Percentiles rank a stretch among this genome's conserved stretches.
These are phyloP conservation scores for Sialia sialis DNA, from an alignment of 2,113 vertebrate genomes.

Conservation along the genomic window DNA sequence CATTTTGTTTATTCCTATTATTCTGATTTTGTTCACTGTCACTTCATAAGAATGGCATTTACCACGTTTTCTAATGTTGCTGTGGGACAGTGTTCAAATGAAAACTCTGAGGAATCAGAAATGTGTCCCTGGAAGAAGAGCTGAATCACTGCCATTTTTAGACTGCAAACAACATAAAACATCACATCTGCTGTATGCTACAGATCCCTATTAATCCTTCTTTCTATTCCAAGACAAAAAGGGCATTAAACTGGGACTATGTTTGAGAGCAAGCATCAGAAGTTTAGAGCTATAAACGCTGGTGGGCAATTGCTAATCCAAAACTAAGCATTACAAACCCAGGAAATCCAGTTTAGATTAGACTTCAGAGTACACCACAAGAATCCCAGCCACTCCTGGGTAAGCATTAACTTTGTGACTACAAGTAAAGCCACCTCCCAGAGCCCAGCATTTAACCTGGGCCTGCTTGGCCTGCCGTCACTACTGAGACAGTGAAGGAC, in stretches of 20 bases:
- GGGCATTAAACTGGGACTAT: not conserved
- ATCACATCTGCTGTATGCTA: not conserved
- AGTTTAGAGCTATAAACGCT: not conserved
- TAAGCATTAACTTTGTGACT: constrained; percentile 14
- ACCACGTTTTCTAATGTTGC: not conserved
- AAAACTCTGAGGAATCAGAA: not conserved
- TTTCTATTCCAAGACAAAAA: not conserved
- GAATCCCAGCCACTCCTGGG: not conserved
- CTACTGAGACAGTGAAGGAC: not conserved
- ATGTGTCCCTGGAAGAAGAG: not conserved
- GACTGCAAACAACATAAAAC: not conserved
- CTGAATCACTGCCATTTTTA: not conserved
- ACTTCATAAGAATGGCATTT: not conserved
- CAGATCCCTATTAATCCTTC: not conserved
- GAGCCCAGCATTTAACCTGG: not conserved
- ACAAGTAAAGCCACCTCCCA: not conserved
- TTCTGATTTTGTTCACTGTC: not conserved
- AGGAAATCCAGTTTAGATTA: constrained; percentile 25
- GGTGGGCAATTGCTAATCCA: not conserved
- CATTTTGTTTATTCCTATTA: not conserved
- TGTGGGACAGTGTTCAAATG: not conserved
- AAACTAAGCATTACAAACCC: not conserved
- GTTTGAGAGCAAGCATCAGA: not conserved
- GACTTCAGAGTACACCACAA: not conserved
- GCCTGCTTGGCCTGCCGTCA: not conserved